Conservation (phyloP, 2,113 vertebrate genomes). For the Nibea albiflora region DNA sequence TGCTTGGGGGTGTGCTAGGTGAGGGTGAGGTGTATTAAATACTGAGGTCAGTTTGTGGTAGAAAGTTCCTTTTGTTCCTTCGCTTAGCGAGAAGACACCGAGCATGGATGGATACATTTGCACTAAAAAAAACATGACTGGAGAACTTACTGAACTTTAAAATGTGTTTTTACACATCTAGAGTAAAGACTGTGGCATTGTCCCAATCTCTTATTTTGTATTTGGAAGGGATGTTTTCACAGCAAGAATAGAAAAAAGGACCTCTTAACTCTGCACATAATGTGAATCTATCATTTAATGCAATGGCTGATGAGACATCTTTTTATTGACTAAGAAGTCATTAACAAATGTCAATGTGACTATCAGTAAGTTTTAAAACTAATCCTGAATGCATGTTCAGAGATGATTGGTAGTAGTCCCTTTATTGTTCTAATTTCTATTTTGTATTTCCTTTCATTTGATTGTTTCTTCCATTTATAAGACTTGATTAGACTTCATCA, state of each 20-base stretch:
- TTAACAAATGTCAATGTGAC: background rate
- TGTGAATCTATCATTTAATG: background rate
- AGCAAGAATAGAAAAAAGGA: background rate
- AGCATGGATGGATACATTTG: background rate
- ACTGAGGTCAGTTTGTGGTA: background rate
- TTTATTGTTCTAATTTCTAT: background rate
- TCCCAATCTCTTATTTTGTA: background rate
- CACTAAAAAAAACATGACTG: background rate
- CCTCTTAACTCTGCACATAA: background rate
- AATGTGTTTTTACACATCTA: background rate
- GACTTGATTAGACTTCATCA: background rate
- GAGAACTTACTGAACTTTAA: background rate
- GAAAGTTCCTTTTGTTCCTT: background rate
- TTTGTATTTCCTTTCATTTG: background rate
- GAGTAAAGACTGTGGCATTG: background rate
- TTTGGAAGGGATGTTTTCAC: background rate
- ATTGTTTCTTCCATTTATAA: background rate
- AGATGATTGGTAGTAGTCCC: background rate
- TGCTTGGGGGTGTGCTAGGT: background rate
- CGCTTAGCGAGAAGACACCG: too few relatives aligned
- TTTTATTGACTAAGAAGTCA: background rate
- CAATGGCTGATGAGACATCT: background rate
- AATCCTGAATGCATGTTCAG: background rate
- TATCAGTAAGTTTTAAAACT: background rate
- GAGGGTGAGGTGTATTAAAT: background rate